phyloP scores from a whole-genome alignment of 1,140 invertebrate genomes.

The Pseudoatta argentina region DNA sequence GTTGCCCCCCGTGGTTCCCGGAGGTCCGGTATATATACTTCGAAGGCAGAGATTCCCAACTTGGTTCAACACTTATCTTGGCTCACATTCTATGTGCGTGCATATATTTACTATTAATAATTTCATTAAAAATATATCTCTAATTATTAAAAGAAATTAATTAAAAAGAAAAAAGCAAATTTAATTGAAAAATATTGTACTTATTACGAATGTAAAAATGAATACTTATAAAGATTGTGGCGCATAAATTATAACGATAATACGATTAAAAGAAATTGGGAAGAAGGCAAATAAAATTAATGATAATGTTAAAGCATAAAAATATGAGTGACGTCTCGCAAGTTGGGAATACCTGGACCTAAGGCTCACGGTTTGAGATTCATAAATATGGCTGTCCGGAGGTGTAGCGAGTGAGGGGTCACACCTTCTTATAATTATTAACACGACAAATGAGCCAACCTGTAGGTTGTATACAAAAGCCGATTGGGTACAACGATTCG shows the following conservation, averaged over 20 bases:
- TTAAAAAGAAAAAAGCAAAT: neutral
- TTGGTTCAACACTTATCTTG: conserved; percentile 4
- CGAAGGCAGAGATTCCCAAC: conserved; percentile 68
- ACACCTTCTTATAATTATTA: conserved; percentile 85
- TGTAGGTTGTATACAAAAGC: conserved; percentile 73
- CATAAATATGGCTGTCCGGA: conserved; percentile 80
- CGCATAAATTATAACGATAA: conserved; percentile 3
- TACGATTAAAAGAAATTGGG: neutral
- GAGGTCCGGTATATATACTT: conserved; percentile 57
- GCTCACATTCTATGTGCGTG: neutral
- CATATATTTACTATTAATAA: neutral
- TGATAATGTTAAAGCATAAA: neutral
- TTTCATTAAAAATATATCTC: neutral
- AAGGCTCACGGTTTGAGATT: conserved; percentile 72
- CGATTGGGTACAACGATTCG: conserved; percentile 68
- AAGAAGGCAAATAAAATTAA: conserved; percentile 13
- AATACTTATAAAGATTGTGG: neutral
- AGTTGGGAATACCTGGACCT: conserved; percentile 66
- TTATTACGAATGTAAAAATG: neutral
- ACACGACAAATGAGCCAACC: conserved; percentile 82
- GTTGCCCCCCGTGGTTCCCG: conserved; percentile 79
- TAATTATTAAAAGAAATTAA: neutral
- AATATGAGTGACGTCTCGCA: neutral
- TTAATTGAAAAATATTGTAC: neutral
- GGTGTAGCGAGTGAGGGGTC: conserved; percentile 81